A percentile compares a stretch with the other conserved stretches of the same genome.
These are phyloP conservation scores for Dendropsophus ebraccatus DNA, from an alignment of 2,113 vertebrate species.

Conservation along the genomic window DNA sequence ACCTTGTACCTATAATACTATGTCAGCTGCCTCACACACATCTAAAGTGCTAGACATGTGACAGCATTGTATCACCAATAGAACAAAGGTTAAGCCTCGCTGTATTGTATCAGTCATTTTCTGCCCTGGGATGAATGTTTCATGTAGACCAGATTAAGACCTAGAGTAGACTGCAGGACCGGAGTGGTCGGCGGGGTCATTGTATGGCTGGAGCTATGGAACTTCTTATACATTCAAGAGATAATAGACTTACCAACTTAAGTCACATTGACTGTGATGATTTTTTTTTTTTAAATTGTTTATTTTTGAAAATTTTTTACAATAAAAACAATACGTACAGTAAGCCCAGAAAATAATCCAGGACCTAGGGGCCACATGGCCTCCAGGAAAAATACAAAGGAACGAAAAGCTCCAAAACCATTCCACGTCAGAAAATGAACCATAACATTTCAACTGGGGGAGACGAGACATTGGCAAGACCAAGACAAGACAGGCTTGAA, in stretches of 20 bases:
- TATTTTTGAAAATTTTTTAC: too few species aligned
- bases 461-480: too few species aligned
- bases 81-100: slow-evolving; percentile 75
- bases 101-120: slow-evolving; percentile 63
- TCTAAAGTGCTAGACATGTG: slow-evolving; percentile 71
- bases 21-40: slow-evolving; percentile 68
- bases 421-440: too few species aligned
- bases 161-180: neutral
- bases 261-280: neutral
- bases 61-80: slow-evolving; percentile 70
- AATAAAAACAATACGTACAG: too few species aligned
- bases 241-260: neutral
- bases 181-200: neutral
- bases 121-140: neutral
- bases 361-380: too few species aligned
- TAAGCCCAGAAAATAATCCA: too few species aligned
- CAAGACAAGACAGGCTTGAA: too few species aligned
- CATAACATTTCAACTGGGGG: too few species aligned
- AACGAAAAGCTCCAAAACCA: too few species aligned
- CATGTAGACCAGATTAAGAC: slow-evolving; percentile 1
- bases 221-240: neutral
- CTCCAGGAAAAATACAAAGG: too few species aligned
- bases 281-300: too few species aligned
- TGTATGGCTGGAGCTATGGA: neutral
- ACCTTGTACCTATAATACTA: slow-evolving; percentile 61